phyloP scores from a whole-genome alignment of 2,888 invertebrate genomes.

The Cerastoderma edule region DNA sequence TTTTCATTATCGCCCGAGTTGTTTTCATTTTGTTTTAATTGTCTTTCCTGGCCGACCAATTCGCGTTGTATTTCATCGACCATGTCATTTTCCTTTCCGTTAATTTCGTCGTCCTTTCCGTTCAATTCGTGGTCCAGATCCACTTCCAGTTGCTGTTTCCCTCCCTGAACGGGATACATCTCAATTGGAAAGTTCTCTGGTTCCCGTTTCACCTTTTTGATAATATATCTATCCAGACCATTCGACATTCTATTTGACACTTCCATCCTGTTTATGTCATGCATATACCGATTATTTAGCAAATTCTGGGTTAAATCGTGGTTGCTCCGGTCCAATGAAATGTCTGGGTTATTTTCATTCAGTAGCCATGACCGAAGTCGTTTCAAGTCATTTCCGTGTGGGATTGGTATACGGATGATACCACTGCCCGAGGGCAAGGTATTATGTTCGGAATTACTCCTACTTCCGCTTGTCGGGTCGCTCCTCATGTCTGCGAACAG shows the following conservation, averaged over 20 bases:
- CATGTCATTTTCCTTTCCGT: not conserved
- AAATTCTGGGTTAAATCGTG: not conserved
- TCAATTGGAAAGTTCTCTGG: slow-evolving; percentile 9
- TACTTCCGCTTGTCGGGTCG: too few relatives aligned
- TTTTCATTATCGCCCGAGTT: not conserved
- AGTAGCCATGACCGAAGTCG: too few relatives aligned
- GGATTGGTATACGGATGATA: too few relatives aligned
- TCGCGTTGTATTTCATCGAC: too few relatives aligned
- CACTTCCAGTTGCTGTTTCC: slow-evolving; percentile 20
- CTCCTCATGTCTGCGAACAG: too few relatives aligned
- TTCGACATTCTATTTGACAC: not conserved
- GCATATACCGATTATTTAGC: not conserved
- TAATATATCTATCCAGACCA: not conserved
- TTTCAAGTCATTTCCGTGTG: too few relatives aligned
- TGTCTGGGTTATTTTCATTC: not conserved
- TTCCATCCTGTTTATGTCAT: not conserved
- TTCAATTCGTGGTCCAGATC: slow-evolving; percentile 5
- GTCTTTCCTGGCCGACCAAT: too few relatives aligned
- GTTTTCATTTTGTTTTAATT: slow-evolving; percentile 2
- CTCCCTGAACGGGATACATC: slow-evolving; percentile 11
- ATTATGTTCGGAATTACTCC: too few relatives aligned
- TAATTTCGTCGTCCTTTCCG: not conserved
- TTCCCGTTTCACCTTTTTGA: not conserved
- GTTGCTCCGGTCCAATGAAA: not conserved
- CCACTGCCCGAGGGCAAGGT: too few relatives aligned